phyloP scores from a whole-genome alignment of 2,797 vertebrate genomes.

The Euthynnus affinis region DNA sequence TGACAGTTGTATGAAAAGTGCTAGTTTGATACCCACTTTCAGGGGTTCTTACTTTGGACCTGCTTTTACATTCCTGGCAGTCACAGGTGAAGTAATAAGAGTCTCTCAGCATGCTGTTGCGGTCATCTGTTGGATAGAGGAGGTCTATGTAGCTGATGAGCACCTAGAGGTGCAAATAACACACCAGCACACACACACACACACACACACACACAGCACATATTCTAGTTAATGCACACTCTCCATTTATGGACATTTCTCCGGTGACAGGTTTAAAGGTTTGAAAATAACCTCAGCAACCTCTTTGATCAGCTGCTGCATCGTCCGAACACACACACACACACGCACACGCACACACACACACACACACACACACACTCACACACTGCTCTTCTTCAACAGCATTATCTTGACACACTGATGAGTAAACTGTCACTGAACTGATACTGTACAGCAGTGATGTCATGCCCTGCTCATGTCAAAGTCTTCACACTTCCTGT shows the following conservation, averaged over 20 bases:
- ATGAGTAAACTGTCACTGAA: constrained; percentile 5
- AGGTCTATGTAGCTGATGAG: constrained; percentile 98
- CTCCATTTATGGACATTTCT: background rate
- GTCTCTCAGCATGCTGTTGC: constrained; percentile 91
- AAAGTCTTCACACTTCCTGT: background rate
- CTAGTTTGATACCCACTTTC: background rate
- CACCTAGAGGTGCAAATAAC: constrained; percentile 81
- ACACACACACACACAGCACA: constrained; percentile 13
- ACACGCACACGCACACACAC: constrained; percentile 16
- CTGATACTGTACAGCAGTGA: background rate
- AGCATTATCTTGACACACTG: background rate
- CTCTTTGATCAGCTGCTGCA: constrained; percentile 34
- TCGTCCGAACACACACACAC: constrained; percentile 8
- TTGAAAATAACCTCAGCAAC: constrained; percentile 42
- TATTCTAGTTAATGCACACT: background rate
- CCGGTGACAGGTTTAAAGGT: background rate
- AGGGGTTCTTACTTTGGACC: constrained; percentile 85
- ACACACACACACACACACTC: constrained; percentile 14
- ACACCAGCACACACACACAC: constrained; percentile 25
- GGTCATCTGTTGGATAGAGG: constrained; percentile 95
- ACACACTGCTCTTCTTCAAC: background rate
- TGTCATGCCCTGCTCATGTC: background rate
- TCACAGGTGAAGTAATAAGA: constrained; percentile 94
- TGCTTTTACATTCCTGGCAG: constrained; percentile 91
- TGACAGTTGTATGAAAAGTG: background rate